A percentile compares a stretch with the other conserved stretches of the same genome.
Evolutionary conservation across 2,797 vertebrate genomes (phyloP).

Genomic region (Furcifer pardalis): DNA sequence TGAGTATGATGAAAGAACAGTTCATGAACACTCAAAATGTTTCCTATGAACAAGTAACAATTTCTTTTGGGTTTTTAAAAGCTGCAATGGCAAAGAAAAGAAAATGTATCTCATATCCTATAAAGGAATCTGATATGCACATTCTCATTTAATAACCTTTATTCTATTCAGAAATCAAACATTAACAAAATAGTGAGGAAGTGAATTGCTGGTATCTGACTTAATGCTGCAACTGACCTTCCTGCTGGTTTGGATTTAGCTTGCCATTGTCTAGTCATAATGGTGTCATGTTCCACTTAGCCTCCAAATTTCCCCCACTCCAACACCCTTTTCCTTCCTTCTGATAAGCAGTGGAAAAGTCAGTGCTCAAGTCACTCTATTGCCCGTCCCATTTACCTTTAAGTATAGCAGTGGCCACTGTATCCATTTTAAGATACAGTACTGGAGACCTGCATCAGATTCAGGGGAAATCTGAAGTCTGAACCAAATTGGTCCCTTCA

Average conservation of each 20-base stretch:
- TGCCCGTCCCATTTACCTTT: neutral
- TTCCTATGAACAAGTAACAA: neutral
- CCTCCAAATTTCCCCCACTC: constrained; percentile 31
- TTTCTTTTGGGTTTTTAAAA: neutral
- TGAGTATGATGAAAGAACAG: too few species aligned
- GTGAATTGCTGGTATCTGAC: neutral
- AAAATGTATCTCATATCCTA: neutral
- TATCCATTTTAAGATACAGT: neutral
- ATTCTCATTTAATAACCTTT: neutral
- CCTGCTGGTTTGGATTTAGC: neutral
- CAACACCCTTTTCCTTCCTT: constrained; percentile 61
- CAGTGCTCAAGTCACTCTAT: constrained; percentile 3
- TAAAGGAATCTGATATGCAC: neutral
- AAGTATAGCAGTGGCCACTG: neutral
- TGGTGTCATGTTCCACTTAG: constrained; percentile 49
- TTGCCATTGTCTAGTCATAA: constrained; percentile 8
- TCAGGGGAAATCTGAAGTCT: neutral
- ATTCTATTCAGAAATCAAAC: neutral
- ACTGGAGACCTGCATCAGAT: neutral
- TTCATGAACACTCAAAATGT: neutral
- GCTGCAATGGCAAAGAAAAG: neutral
- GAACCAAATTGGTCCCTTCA: neutral
- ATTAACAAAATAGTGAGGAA: neutral
- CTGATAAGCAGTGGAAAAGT: constrained; percentile 38
- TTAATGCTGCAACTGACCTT: neutral